These are phyloP conservation scores for Gymnothorax javanicus DNA, from an alignment of 2,797 vertebrate species.

Conservation along the genomic window DNA sequence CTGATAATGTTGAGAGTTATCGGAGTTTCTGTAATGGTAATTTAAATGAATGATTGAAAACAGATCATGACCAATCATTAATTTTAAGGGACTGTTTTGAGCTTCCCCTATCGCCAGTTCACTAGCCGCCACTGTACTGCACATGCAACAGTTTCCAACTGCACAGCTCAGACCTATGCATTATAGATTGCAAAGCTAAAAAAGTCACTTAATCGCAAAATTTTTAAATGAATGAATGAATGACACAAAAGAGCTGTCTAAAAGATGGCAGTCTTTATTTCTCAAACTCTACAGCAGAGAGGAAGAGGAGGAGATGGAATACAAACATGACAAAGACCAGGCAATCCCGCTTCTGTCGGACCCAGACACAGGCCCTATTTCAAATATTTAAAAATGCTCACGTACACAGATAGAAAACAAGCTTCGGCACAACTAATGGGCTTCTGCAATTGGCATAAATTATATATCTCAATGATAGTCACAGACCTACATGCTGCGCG, in stretches of 20 bases:
- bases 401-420: conserved; percentile 50
- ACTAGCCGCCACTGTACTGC: no score
- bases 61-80: no score
- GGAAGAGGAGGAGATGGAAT: conserved; percentile 39
- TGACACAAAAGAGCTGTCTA: conserved; percentile 27
- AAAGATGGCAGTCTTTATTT: conserved; percentile 70
- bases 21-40: no score
- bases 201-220: no score
- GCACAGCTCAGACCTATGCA: no score
- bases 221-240: background rate
- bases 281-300: conserved; percentile 63
- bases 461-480: conserved; percentile 48
- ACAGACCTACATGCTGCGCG: conserved; percentile 39
- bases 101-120: no score
- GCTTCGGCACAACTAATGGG: conserved; percentile 48
- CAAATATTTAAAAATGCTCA: conserved; percentile 55
- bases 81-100: no score
- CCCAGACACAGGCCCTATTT: conserved; percentile 47
- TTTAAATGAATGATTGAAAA: no score
- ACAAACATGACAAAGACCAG: conserved; percentile 51
- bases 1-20: no score
- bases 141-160: no score
- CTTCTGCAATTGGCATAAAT: conserved; percentile 42
- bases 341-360: conserved; percentile 37
- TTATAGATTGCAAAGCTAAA: no score